Evolutionary conservation across 2,113 vertebrate genomes (phyloP), one percentile per base, ranked within the genome.

Genomic region (Uropsilus gracilis): DNA sequence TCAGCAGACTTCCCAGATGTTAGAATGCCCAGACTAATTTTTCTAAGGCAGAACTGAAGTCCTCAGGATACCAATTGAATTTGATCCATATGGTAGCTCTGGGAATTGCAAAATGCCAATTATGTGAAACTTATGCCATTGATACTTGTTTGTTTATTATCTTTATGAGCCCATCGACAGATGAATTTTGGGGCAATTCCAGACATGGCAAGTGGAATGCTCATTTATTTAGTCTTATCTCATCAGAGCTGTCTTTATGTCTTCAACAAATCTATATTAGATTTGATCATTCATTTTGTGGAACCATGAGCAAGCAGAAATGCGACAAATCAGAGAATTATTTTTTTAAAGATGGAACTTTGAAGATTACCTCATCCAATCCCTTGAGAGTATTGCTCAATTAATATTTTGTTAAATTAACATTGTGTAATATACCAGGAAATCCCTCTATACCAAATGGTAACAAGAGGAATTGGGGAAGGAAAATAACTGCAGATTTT

Each of bases 141-240:
- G 18, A 37, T 64, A 75, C 76, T 89, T 69, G n/a, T 71, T 57
- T 90, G 39, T 91, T 92, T 81, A 81, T 86, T 64, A 83, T 78
- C n/a, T 42, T 28, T 30, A 59, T 2, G 66, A 26, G 17, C 0
- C 55, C 73, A 82, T 6, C 3, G n/a, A 89, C 75, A 92, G 68
- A 46, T 71, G 30, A 86, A 86, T 63, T 63, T 26, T 14, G 80
- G 59, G 44, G 14, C 83, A 80, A 30, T 4, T 55, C 13, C 32
- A 71, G 87, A 42, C 17, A 39, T 69, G 32, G 57, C 34, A 81
- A 77, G 8, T 39, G 39, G 30, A 6, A 30, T 90, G 28, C 82
- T 82, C 39, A 71, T 75, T 87, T 59, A 26, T 22, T 22, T 72
- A 28, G n/a, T 39, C 44, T 81, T 85, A 24, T 5, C 73, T 90